Percentiles rank a stretch among this genome's conserved stretches.
These are phyloP conservation scores for Thunnus maccoyii DNA, from an alignment of 2,113 vertebrate genomes.

Conservation along the genomic window DNA sequence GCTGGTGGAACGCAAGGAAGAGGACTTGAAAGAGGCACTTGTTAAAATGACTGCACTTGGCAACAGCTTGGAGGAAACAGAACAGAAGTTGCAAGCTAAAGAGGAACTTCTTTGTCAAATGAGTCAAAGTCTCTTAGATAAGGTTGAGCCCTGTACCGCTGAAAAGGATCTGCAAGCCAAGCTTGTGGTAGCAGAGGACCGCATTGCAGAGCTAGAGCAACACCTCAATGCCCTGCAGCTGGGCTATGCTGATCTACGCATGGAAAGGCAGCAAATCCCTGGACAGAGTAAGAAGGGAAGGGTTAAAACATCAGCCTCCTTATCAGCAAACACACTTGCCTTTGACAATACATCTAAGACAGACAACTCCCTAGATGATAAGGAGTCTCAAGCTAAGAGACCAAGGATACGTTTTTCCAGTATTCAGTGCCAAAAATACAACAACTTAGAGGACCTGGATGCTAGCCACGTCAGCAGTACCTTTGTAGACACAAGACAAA, in stretches of 20 bases:
- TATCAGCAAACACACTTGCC: conserved; percentile 29
- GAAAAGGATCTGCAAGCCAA: conserved; percentile 82
- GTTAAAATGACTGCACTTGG: conserved; percentile 91
- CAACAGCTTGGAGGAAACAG: conserved; percentile 91
- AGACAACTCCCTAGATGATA: conserved; percentile 81
- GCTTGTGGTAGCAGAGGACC: conserved; percentile 82
- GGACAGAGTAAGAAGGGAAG: conserved; percentile 77
- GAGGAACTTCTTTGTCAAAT: conserved; percentile 88
- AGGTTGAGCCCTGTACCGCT: conserved; percentile 74
- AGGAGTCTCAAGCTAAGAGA: conserved; percentile 86
- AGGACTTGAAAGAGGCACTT: conserved; percentile 91
- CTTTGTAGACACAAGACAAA: conserved; percentile 86
- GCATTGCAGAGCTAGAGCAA: conserved; percentile 83
- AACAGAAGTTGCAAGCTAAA: conserved; percentile 88
- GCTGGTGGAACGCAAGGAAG: conserved; percentile 90
- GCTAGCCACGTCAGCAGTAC: conserved; percentile 83
- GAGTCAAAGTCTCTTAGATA: conserved; percentile 59
- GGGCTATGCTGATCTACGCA: conserved; percentile 77
- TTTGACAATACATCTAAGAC: conserved; percentile 60
- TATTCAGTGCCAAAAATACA: conserved; percentile 95
- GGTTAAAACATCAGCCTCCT: conserved; percentile 54
- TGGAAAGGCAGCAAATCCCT: conserved; percentile 74
- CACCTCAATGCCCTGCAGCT: conserved; percentile 82
- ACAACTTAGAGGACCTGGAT: conserved; percentile 84
- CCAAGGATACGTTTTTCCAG: conserved; percentile 94